A percentile compares a stretch with the other conserved stretches of the same genome.
Conservation (phyloP, 2,113 vertebrate species). For the Catagonus wagneri region DNA sequence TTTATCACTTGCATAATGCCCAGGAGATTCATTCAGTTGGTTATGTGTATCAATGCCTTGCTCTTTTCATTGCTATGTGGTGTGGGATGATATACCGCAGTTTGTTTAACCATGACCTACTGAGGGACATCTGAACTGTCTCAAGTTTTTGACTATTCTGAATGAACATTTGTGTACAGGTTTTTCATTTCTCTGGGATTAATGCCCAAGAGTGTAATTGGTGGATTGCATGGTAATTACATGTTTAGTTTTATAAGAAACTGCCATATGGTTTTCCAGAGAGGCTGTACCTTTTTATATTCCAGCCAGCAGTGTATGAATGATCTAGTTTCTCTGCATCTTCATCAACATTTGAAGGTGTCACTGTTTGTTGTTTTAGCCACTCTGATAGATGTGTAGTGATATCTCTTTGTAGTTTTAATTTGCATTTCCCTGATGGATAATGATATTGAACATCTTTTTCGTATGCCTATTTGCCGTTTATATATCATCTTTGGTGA, state of each 20-base stretch:
- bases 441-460: not conserved
- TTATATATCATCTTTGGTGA: not conserved
- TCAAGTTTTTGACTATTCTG: constrained; percentile 7
- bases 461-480: constrained; percentile 12
- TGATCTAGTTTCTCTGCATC: constrained; percentile 18
- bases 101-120: constrained; percentile 5
- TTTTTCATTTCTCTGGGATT: constrained; percentile 48
- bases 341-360: constrained; percentile 30
- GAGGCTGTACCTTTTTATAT: not conserved
- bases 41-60: not conserved
- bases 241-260: constrained; percentile 53
- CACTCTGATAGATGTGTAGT: not conserved
- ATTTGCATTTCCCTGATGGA: not conserved
- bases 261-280: not conserved
- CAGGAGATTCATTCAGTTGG: not conserved
- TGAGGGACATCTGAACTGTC: not conserved
- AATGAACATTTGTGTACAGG: not conserved
- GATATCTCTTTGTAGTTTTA: not conserved
- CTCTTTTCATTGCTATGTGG: not conserved
- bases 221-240: constrained; percentile 24
- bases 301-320: not conserved
- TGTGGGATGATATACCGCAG: not conserved
- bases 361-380: constrained; percentile 9
- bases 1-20: not conserved
- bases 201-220: not conserved